phyloP scores from a whole-genome alignment of 2,797 vertebrate genomes.

The Molossus molossus region DNA sequence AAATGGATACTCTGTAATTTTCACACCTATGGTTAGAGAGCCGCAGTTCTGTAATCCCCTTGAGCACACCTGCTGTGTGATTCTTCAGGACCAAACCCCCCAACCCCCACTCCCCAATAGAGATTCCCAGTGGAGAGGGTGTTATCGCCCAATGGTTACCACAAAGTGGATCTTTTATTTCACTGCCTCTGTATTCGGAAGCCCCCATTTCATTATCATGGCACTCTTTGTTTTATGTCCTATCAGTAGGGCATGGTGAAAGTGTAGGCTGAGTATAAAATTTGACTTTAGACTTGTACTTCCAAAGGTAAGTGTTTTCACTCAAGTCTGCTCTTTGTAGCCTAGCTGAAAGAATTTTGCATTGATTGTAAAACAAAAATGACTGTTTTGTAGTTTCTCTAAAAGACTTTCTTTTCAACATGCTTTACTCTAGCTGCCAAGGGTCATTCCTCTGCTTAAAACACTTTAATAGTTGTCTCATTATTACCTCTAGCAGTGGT shows the following conservation, averaged over 20 bases:
- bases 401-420: not conserved
- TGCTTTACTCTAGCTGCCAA: not conserved
- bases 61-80: not conserved
- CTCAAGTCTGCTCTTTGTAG: not conserved
- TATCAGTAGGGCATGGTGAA: not conserved
- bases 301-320: not conserved
- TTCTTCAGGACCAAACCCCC: not conserved
- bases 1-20: not conserved
- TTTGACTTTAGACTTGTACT: not conserved
- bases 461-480: not conserved
- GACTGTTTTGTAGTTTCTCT: not conserved
- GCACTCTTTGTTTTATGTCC: not conserved
- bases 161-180: not conserved
- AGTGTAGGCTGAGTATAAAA: not conserved
- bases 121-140: not conserved
- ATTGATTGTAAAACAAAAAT: not conserved
- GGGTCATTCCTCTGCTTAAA: not conserved
- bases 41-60: not conserved
- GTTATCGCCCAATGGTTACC: not conserved
- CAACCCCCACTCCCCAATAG: not conserved
- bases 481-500: not conserved
- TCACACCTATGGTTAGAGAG: not conserved
- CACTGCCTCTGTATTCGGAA: not conserved
- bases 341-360: not conserved
- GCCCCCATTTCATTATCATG: not conserved